These are phyloP conservation scores for Pachypeltis micranthus DNA, from an alignment of 1,140 invertebrate genomes.

Conservation along the genomic window DNA sequence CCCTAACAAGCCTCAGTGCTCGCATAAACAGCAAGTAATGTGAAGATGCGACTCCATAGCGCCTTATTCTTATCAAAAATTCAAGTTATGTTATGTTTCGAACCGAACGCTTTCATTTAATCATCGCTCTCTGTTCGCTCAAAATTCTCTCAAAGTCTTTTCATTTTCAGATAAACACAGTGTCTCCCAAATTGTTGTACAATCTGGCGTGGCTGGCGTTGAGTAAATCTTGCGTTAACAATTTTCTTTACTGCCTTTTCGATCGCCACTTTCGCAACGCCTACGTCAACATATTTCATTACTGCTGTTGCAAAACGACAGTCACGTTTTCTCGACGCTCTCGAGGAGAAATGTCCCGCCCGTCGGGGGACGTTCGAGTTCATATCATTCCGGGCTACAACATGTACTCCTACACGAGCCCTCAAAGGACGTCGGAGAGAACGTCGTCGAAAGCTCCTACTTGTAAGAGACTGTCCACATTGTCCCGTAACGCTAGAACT, in stretches of 20 bases:
- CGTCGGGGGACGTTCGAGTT: conserved; percentile 53
- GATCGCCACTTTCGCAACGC: conserved; percentile 59
- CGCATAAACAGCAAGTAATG: too few relatives aligned
- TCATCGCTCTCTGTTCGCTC: too few relatives aligned
- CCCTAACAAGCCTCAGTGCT: too few relatives aligned
- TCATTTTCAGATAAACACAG: conserved; percentile 18
- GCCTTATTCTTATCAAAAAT: too few relatives aligned
- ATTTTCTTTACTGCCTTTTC: conserved; percentile 50
- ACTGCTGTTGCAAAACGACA: conserved; percentile 71
- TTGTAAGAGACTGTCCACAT: conserved; percentile 28
- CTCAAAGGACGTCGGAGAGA: conserved; percentile 33
- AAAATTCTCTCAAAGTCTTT: too few relatives aligned
- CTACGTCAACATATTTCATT: conserved; percentile 65
- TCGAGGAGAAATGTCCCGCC: conserved; percentile 40
- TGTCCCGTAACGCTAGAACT: conserved; percentile 35
- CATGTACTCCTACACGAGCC: conserved; percentile 53
- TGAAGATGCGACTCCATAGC: too few relatives aligned
- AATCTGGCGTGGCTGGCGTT: conserved; percentile 54
- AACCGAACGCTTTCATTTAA: too few relatives aligned
- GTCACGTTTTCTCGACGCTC: conserved; percentile 54
- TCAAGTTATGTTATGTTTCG: too few relatives aligned
- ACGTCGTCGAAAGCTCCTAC: conserved; percentile 20
- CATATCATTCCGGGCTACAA: conserved; percentile 65
- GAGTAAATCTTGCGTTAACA: conserved; percentile 53
- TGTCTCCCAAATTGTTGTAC: conserved; percentile 44